A percentile compares a stretch with the other conserved stretches of the same genome.
These are phyloP conservation scores for Macrophya alboannulata DNA, from an alignment of 2,888 invertebrate species.

Conservation along the genomic window DNA sequence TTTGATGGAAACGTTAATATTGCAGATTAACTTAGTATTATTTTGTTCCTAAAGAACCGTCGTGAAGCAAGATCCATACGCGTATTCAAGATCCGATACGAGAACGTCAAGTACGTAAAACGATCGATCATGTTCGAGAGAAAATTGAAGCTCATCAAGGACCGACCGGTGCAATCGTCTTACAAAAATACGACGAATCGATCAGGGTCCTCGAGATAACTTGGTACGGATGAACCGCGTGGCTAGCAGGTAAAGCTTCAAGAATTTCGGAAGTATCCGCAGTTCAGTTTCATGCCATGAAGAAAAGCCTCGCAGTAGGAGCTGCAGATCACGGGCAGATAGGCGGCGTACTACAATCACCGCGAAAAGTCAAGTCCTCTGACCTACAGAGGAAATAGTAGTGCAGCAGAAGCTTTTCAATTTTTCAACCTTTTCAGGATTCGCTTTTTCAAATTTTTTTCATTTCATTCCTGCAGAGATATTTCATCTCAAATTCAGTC, in stretches of 20 bases:
- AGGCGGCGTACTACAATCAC: neutral
- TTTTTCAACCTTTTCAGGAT: neutral
- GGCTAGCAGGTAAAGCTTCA: neutral
- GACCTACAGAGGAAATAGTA: neutral
- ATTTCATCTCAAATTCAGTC: neutral
- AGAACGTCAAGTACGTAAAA: neutral
- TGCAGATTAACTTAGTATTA: neutral
- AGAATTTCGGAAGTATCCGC: neutral
- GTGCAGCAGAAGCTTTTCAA: neutral
- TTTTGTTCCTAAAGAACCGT: neutral
- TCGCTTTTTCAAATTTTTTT: neutral
- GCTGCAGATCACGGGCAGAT: neutral
- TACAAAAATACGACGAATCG: conserved; percentile 17
- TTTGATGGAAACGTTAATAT: neutral
- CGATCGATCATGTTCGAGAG: conserved; percentile 18
- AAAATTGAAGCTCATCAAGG: conserved; percentile 16
- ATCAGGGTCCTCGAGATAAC: conserved; percentile 1
- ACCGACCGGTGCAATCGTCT: conserved; percentile 9
- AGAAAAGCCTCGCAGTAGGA: neutral
- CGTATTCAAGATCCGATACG: neutral
- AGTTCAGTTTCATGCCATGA: neutral
- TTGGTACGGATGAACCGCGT: neutral
- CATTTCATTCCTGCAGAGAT: neutral
- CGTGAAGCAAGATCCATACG: neutral
- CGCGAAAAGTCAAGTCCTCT: neutral